Base-by-base conservation (phyloP, 2,113 vertebrate genomes). In the Taurulus bubalis region DNA sequence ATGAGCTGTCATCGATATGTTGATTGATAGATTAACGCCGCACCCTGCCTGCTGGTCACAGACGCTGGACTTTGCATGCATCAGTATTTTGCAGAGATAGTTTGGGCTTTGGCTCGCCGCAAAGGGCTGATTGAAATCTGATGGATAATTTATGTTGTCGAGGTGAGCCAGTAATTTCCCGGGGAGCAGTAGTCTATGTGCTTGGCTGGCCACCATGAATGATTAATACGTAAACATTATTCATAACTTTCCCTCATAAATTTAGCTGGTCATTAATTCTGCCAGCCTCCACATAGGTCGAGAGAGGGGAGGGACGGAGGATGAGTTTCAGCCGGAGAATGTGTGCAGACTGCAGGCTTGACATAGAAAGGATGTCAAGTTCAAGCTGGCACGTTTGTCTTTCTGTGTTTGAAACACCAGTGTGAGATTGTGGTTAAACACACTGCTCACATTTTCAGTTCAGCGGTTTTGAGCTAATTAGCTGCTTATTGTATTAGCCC, bases 141-240 rank as follows among this genome's bases (percentile, higher is more conserved):
- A 89, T 92, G 81, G 89, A 94, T 91, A 83, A 90, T 94, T 92
- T 85, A 93, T 91, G 80, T 82, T 62, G 76, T 68, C 0, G 76
- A 86, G 87, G 90, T 85, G 85, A 87, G 72, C 20, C 78, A 36
- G 85, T 91, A 77, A 92, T 92, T 92, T 92, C 79, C 85, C 85
- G 83, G 58, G 84, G 79, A 81, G 87, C 64, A 26, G 80, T 49
- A 42, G 77, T 75, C 85, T 80, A 3, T 62, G 65, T 80, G 89
- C 85, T 80, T 67, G 85, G 85, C 83, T 69, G 82, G 80, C 83
- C 82, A 64, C 72, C 82, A 90, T 93, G 53, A 94, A 94, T 91
- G 88, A 93, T 93, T 93, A 85, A 93, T 90, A 89, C 53, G 69
- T 88, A 89, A 92, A 93, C 90, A 91, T 90, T 91, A 92, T 93